Percentiles rank a stretch among this genome's conserved stretches.
Evolutionary conservation across 2,888 invertebrate genomes (phyloP).

Genomic region (Hyposoter didymator): DNA sequence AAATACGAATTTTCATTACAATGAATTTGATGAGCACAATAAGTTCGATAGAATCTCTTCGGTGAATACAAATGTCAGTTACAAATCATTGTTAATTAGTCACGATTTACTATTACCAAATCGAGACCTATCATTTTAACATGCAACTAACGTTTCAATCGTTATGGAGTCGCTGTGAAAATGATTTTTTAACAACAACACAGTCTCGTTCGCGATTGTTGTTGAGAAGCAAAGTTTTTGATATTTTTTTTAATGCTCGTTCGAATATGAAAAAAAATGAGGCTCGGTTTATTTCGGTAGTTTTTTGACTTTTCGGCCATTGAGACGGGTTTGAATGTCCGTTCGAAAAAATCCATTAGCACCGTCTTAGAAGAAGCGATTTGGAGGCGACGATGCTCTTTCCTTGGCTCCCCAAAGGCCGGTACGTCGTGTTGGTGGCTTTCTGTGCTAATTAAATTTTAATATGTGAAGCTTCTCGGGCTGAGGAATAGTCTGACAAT

Average conservation of each 20-base stretch:
- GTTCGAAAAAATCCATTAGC: not conserved
- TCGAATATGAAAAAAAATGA: not conserved
- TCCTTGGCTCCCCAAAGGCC: not conserved
- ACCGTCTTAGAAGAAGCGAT: not conserved
- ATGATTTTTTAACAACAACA: not conserved
- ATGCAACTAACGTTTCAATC: constrained; percentile 17
- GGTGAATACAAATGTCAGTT: constrained; percentile 55
- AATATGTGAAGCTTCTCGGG: not conserved
- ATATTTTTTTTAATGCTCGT: not conserved
- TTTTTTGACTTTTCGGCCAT: not conserved
- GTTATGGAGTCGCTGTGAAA: constrained; percentile 7
- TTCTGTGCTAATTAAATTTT: constrained; percentile 8
- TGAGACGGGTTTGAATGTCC: not conserved
- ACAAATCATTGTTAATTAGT: constrained; percentile 54
- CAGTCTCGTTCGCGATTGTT: too few relatives aligned
- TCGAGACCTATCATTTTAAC: constrained; percentile 5
- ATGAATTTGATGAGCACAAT: constrained; percentile 50
- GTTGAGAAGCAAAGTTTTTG: not conserved
- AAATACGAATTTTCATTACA: constrained; percentile 49
- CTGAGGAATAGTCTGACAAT: not conserved
- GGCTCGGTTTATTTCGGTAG: not conserved
- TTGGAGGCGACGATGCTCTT: not conserved
- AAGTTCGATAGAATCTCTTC: constrained; percentile 42
- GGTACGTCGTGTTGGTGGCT: not conserved
- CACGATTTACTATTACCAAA: constrained; percentile 18